Conservation (phyloP, 2,797 vertebrate genomes). For the Selene dorsalis region DNA sequence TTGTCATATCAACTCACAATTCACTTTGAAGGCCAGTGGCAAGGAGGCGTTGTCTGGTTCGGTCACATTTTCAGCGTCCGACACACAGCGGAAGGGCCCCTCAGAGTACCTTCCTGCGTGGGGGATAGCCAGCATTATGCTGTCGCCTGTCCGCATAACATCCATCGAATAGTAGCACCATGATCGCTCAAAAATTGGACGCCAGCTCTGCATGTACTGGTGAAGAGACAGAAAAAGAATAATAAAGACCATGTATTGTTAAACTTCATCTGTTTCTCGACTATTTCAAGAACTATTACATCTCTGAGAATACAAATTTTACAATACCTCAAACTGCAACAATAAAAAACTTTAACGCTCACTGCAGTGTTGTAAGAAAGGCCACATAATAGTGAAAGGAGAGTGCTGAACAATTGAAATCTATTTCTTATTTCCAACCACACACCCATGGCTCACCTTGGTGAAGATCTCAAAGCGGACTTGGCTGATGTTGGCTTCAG, state of each 20-base stretch:
- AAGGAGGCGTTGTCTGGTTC: constrained; percentile 66
- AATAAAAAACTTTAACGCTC: too few species aligned
- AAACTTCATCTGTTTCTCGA: not conserved
- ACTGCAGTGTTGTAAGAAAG: not conserved
- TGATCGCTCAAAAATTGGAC: not conserved
- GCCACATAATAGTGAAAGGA: not conserved
- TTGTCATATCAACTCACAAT: constrained; percentile 81
- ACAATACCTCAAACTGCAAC: not conserved
- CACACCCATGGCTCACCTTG: constrained; percentile 69
- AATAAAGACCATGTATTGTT: not conserved
- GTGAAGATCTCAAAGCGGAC: constrained; percentile 82
- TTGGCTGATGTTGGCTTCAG: constrained; percentile 75
- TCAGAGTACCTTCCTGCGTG: constrained; percentile 31
- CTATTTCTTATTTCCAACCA: not conserved
- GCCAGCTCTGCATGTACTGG: constrained; percentile 55
- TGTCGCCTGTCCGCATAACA: not conserved
- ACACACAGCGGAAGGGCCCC: constrained; percentile 83
- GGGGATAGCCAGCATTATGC: constrained; percentile 57
- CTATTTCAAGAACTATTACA: not conserved
- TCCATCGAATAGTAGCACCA: constrained; percentile 10
- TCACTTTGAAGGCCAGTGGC: constrained; percentile 74
- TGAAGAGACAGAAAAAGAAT: not conserved
- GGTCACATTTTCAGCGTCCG: constrained; percentile 51
- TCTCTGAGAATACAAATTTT: not conserved
- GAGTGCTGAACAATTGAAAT: not conserved